Evolutionary conservation across 1,140 invertebrate species (phyloP), one percentile per base, ranked within the genome.

Genomic region (Bradynema listronoti): DNA sequence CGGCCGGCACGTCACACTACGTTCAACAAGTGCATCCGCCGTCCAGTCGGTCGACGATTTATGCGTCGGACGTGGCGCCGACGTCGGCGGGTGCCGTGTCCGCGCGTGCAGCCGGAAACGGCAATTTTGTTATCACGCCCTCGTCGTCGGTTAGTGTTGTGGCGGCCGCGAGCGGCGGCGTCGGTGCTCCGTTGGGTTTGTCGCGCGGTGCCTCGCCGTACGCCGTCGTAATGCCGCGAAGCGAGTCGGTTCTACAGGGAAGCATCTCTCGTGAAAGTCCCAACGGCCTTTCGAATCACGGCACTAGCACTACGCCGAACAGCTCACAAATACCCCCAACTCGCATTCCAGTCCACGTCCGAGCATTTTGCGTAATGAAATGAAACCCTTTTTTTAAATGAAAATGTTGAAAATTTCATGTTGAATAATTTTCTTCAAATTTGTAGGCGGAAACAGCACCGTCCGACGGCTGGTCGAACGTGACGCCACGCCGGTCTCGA

Each of bases 311-410:
- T 29, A 50, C 47, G 16, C 47, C 47, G 27, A 50, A 25, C 27
- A 29, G 27, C 27, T 50, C 47, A 3, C 47, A 50, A 50, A n/a
- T 16, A 50, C n/a, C 16, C 19, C 47, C 16, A 55, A n/a, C 19
- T 22, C 53, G n/a, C 56, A 61, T 34, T 25, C 59, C n/a, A 61
- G 59, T 47, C 59, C 59, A 9, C 30, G 59, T 16, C 59, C 59
- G 2, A 33, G 59, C 19, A 61, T 61, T 62, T 60, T 61, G 33
- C 57, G 59, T 61, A n/a, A n/a, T n/a, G n/a, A n/a, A n/a, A n/a
- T n/a, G n/a, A n/a, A n/a, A n/a, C n/a, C n/a, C n/a, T n/a, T n/a
- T n/a, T n/a, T n/a, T n/a, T n/a, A n/a, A n/a, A n/a, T n/a, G 29
- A 6, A n/a, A 32, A 43, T 16, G 43, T 53, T 16, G 36, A 22